Evolutionary conservation across 2,113 vertebrate species (phyloP), one percentile per base, ranked within the genome.

Genomic region (Anoplopoma fimbria): DNA sequence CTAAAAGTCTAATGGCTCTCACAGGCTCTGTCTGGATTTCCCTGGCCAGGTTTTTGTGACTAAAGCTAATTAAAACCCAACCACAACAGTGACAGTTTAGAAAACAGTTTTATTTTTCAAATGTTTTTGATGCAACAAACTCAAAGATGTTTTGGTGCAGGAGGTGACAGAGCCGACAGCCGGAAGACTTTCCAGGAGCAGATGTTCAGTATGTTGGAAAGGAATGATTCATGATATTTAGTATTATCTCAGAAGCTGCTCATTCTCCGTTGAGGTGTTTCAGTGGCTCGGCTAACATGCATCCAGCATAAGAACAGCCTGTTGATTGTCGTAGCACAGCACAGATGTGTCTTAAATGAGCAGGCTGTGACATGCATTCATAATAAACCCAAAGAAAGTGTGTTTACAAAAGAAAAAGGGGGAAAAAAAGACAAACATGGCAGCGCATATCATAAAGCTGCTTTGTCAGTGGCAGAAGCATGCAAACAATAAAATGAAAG

Each of bases 1-100:
- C 38, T 68, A 25, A 40, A n/a, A 73, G 75, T 45, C 15, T 36
- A 57, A 45, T 69, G 27, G 57, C 47, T 61, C 82, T 53, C 69
- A 62, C n/a, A 12, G 69, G 21, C 42, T 64, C 55, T 19, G 19
- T 75, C 65, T 76, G 62, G 17, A 71, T 75, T 60, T 51, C n/a
- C n/a, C n/a, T n/a, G n/a, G n/a, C n/a, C n/a, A n/a, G n/a, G n/a
- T n/a, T n/a, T n/a, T n/a, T n/a, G n/a, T n/a, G n/a, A n/a, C n/a
- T 15, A 40, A 17, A 12, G 34, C 31, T 34, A 23, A 62, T 34
- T 31, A 2, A 33, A 23, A 19, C 36, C 36, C 6, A 17, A 58
- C 25, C 25, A 15, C 27, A 53, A 23, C 23, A 7, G 29, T 29
- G 55, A 29, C 53, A 25, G 25, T 27, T 55, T 10, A 27, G n/a